A percentile compares a stretch with the other conserved stretches of the same genome.
Conservation (phyloP, 2,888 invertebrate species). For the Drosophila austrosaltans region DNA sequence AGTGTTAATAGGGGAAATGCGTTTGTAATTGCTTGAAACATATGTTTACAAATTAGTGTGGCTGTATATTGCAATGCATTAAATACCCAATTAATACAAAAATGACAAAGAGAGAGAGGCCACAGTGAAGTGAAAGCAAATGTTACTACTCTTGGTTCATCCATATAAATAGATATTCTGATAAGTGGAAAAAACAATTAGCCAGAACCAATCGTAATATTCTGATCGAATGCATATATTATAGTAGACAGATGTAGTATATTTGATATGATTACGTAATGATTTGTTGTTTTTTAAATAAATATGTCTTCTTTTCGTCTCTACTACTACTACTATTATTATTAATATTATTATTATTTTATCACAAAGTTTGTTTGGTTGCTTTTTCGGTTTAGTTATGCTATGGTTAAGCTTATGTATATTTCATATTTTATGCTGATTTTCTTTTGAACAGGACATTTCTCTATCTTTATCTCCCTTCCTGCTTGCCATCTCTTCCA, state of each 20-base stretch:
- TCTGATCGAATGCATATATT: too few relatives aligned
- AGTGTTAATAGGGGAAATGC: background rate
- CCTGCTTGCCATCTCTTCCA: background rate
- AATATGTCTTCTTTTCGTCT: slow-evolving; percentile 35
- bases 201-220: too few relatives aligned
- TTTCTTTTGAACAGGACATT: slow-evolving; percentile 18
- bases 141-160: too few relatives aligned
- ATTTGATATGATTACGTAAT: background rate
- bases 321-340: slow-evolving; percentile 48
- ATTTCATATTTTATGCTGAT: slow-evolving; percentile 66
- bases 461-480: background rate
- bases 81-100: background rate
- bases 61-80: background rate
- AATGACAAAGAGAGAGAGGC: too few relatives aligned
- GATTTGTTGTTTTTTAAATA: background rate
- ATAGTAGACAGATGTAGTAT: too few relatives aligned
- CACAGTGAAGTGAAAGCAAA: too few relatives aligned
- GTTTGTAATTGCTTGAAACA: background rate
- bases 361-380: slow-evolving; percentile 40
- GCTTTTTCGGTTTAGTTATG: slow-evolving; percentile 7
- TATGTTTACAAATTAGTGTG: background rate
- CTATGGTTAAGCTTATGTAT: slow-evolving; percentile 51
- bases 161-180: too few relatives aligned
- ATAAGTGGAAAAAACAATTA: too few relatives aligned
- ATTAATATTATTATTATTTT: slow-evolving; percentile 65